Base-by-base conservation (phyloP, 2,888 invertebrate genomes). In the Carterocephalus palaemon region DNA sequence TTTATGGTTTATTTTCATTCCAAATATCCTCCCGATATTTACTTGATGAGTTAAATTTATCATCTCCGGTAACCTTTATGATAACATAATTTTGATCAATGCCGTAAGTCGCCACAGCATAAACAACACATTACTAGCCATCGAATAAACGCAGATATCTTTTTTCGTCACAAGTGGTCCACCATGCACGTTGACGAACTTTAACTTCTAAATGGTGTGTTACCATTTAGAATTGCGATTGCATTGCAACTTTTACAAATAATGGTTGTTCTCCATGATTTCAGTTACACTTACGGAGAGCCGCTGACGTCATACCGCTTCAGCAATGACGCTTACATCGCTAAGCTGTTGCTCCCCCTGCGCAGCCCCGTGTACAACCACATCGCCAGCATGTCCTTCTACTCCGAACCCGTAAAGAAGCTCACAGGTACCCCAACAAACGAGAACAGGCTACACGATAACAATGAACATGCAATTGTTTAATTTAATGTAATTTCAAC, bases 321-420 rank as follows among this genome's bases (percentile, higher is more conserved):
- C 70, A 85, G 85, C 68, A 89, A 90, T 67, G 93, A 94, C 63
- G 91, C 92, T 47, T 95, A 94, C 80, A 87, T 94, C 52, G 89
- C 91, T 45, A 90, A 90, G 57, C 83, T 94, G 53, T 76, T 93
- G 51, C 81, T 90, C 59, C 92, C 93, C 1, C 82, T 90, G 45
- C 89, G 90, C 56, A 89, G 89, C 65, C 88, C 91, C 43, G 88
- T 91, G 45, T 82, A 87, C 51, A 89, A 89, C 62, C 88, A 90
- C 59, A 89, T 91, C 49, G 88, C 89, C 57, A 87, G 84, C 61
- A 85, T 91, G 54, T 89, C 90, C 5, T 91, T 90, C 82, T 93
- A 92, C 77, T 88, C 89, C 28, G 91, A 91, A 53, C 91, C 93
- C 48, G 90, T 90, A 53, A 90, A 88, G 66, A 91, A 85, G 76